Evolutionary conservation across 2,888 invertebrate genomes (phyloP), one percentile per base, ranked within the genome.

Genomic region (Megalurothrips usitatus): DNA sequence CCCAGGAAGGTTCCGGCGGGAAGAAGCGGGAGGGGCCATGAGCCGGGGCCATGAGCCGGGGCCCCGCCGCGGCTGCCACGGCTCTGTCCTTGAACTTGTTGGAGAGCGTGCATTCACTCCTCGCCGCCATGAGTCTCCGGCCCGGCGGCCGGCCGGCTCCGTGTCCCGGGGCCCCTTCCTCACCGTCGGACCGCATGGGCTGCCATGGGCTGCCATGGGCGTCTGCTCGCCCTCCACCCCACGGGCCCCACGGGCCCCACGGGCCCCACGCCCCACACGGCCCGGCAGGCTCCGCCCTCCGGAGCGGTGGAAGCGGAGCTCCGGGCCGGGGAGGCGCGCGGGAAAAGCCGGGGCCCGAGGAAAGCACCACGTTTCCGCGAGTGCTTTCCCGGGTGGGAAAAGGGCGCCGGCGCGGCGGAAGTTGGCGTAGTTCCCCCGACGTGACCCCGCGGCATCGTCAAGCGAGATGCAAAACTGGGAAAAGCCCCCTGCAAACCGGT

Each of bases 71-170:
- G 14, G 26, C 68, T 26, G 34, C 34, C 34, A 43, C 6, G 34
- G 34, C 34, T 2, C 68, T 75, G 68, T 75, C 68, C 68, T 75
- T 75, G 68, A 75, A 75, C 68, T 75, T 75, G 68, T 75, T 75
- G 68, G 68, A 75, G 68, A 75, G 68, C 68, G 68, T 26, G 68
- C 68, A 26, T 75, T 75, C 68, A 75, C 68, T 75, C 68, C 68
- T 43, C 34, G 2, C 34, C 34, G 34, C 34, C 34, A 43, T 43
- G 34, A 43, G 68, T n/a, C 68, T 9, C 10, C 23, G 9, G 68
- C 68, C 1, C 26, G 26, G 68, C 68, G 26, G 68, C 68, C 68
- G 23, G 26, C 68, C 68, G 68, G 68, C 68, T 26, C 23, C 23
- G 23, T 9, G 11, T 1, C 23, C 68, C 26, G 68, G 26, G 26